A percentile compares a stretch with the other conserved stretches of the same genome.
Conservation (phyloP, 2,113 vertebrate species). For the Anas platyrhynchos region DNA sequence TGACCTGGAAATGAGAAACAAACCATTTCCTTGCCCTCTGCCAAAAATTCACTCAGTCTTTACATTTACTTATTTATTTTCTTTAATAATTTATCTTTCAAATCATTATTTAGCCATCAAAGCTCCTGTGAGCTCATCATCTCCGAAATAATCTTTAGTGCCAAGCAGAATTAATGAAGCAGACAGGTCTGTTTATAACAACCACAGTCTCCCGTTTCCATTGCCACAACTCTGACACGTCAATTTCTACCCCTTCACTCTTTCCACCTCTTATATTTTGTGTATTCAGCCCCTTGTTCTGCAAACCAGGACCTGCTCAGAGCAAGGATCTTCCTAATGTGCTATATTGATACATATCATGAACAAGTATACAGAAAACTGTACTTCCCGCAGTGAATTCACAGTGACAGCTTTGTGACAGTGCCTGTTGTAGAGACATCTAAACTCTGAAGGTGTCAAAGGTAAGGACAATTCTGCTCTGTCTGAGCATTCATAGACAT, state of each 20-base stretch:
- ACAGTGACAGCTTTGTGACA: background rate
- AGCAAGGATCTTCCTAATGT: background rate
- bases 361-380: background rate
- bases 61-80: background rate
- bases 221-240: rapidly evolving
- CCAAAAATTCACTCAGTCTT: background rate
- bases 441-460: background rate
- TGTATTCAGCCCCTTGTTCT: background rate
- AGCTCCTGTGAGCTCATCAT: background rate
- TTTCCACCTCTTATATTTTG: background rate
- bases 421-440: background rate
- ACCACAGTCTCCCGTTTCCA: background rate
- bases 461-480: background rate
- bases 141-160: background rate
- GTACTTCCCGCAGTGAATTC: background rate
- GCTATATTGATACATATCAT: background rate
- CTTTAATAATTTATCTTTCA: background rate
- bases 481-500: background rate
- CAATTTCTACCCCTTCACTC: background rate
- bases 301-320: background rate
- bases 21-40: background rate
- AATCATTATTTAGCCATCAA: background rate
- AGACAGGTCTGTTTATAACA: background rate
- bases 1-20: background rate
- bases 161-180: background rate